Conservation (phyloP, 92 coral and sea anemone species). For the Parazoanthus darwini region DNA sequence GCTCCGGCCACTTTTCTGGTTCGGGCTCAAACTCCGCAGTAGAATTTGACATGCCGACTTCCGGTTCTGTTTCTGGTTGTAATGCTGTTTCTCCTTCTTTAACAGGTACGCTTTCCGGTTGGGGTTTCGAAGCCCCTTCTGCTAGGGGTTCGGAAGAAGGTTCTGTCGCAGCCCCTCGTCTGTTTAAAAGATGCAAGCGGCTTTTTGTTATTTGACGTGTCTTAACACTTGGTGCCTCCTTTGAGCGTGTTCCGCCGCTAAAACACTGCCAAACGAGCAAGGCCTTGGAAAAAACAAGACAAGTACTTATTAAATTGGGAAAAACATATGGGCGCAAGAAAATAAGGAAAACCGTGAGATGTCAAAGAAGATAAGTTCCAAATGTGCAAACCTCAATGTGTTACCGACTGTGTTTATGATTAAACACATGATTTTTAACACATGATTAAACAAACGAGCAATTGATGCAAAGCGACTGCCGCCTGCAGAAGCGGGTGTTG, state of each 20-base stretch:
- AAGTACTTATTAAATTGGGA: no score
- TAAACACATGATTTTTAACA: no score
- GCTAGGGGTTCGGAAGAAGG: conserved; percentile 45
- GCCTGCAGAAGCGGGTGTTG: no score
- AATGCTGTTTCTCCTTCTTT: conserved; percentile 23
- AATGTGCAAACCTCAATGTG: no score
- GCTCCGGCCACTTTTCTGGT: conserved; percentile 97
- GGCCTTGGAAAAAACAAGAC: background rate
- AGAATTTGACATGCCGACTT: background rate
- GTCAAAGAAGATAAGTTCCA: no score
- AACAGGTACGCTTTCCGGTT: conserved; percentile 16
- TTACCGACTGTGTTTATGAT: no score
- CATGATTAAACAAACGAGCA: no score
- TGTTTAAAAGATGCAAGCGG: background rate
- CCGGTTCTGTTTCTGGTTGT: conserved; percentile 28
- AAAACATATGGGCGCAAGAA: no score
- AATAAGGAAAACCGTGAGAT: no score
- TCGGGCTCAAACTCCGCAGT: conserved; percentile 60
- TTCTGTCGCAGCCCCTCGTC: conserved; percentile 25
- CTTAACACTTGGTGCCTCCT: background rate
- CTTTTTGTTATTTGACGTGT: background rate
- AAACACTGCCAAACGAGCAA: background rate
- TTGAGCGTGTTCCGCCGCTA: background rate
- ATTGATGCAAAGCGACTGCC: no score
- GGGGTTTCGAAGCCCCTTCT: conserved; percentile 38